Base-by-base conservation (phyloP, 2,888 invertebrate genomes). In the Cabera pusaria region DNA sequence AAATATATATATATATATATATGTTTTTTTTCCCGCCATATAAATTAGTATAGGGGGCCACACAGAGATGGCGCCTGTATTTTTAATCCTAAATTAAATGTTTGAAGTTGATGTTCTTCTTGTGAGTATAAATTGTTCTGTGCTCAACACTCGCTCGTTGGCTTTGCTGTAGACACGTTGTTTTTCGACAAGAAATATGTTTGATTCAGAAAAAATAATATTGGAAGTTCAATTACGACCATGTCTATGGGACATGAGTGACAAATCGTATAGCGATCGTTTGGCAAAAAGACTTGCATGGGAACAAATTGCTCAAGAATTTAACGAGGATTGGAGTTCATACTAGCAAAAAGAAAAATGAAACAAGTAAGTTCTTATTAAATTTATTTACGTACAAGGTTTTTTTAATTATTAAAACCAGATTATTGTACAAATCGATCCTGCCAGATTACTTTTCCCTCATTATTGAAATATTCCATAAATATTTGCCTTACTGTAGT, bases 401-500 rank as follows among this genome's bases (percentile, higher is more conserved):
- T 32, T 32, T 24, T 17, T 19, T 32, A 32, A 23, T 22, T 32
- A 32, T 32, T 14, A 32, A 23, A 33, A 33, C 24, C 23, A n/a
- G 24, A 33, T 33, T 17, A 33, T 24, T 33, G 24, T 33, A 33
- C 24, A 25, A 25, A 24, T 7, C 29, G 38, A 18, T 38, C 32
- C 20, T 32, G 38, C 32, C 32, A 39, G 24, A 24, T 23, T 38
- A 32, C 31, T 22, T 22, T 38, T 22, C 25, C 38, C 21, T 38
- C 38, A 38, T 38, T 38, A 22, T 38, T 38, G 23, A 38, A 38
- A 31, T 38, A 38, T 38, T 38, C 38, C 38, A 38, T 38, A 22
- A 38, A 38, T 31, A 12, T 36, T 38, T 31, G 31, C 38, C 38
- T 38, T 38, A 18, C 38, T 22, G 38, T 31, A 38, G 31, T 31